Evolutionary conservation across 1,140 invertebrate genomes (phyloP).

Genomic region (Harpegnathos saltator): DNA sequence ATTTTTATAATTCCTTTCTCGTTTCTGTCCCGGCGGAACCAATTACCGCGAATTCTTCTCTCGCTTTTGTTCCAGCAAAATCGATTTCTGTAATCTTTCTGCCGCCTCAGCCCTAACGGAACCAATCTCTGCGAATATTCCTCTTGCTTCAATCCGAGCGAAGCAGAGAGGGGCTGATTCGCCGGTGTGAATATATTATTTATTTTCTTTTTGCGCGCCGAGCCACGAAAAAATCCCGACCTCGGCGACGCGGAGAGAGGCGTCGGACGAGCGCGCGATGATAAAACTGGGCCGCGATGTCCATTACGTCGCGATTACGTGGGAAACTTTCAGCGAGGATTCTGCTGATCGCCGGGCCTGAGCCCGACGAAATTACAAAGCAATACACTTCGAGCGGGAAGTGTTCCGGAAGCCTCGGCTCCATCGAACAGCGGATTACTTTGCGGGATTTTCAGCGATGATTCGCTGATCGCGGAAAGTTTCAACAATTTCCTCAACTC

Average conservation of each 20-base stretch:
- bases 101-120: conserved; percentile 2
- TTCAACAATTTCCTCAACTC: conserved; percentile 37
- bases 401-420: conserved; percentile 3
- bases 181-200: conserved; percentile 20
- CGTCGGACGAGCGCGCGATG: conserved; percentile 2
- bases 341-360: conserved; percentile 29
- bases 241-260: conserved; percentile 3
- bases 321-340: conserved; percentile 45
- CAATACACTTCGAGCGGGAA: conserved; percentile 18
- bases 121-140: conserved; percentile 8
- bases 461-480: conserved; percentile 8
- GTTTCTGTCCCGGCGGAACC: neutral
- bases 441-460: conserved; percentile 22
- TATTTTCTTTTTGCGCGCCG: conserved; percentile 12
- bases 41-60: conserved; percentile 15
- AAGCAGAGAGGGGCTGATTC: conserved; percentile 1
- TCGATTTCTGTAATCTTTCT: conserved; percentile 9
- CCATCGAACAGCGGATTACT: neutral
- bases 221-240: conserved; percentile 20
- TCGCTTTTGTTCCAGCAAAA: conserved; percentile 5
- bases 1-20: neutral
- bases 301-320: conserved; percentile 43
- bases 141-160: conserved; percentile 1
- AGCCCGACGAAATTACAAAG: conserved; percentile 17
- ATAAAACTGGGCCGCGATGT: conserved; percentile 24